Conservation (phyloP, 1,140 invertebrate species). For the Drosophila takahashii region DNA sequence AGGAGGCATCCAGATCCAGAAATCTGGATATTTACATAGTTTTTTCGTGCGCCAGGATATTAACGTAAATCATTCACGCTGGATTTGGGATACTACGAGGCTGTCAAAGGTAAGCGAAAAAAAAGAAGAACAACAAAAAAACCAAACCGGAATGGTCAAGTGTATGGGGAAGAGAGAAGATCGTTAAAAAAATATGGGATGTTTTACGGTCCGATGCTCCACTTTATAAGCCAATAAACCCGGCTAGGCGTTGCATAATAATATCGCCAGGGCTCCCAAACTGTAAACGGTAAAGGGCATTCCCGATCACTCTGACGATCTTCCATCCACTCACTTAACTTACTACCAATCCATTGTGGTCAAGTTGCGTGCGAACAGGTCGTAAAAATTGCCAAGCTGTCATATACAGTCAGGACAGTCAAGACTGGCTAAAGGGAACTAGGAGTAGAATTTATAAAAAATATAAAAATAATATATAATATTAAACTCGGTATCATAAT, state of each 20-base stretch:
- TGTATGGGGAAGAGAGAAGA: slow-evolving; percentile 3
- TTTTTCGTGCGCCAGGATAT: slow-evolving; percentile 50
- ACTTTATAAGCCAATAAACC: slow-evolving; percentile 47
- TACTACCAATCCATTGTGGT: slow-evolving; percentile 1
- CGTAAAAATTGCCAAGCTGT: slow-evolving; percentile 41
- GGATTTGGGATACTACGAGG: slow-evolving; percentile 85
- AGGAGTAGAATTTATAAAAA: not conserved
- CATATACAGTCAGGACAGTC: slow-evolving; percentile 24
- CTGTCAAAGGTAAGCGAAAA: slow-evolving; percentile 77
- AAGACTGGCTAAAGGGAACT: slow-evolving; percentile 3
- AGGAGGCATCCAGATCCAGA: slow-evolving; percentile 39
- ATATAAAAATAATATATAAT: too few species aligned
- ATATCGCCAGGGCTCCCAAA: slow-evolving; percentile 17
- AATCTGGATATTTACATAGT: slow-evolving; percentile 37
- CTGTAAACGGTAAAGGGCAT: slow-evolving; percentile 28
- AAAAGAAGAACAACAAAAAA: not conserved
- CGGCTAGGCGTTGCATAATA: slow-evolving; percentile 46
- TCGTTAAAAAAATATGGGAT: slow-evolving; percentile 23
- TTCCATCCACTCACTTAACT: slow-evolving; percentile 1
- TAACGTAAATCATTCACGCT: slow-evolving; percentile 84
- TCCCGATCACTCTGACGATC: slow-evolving; percentile 21
- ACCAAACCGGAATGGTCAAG: slow-evolving; percentile 19
- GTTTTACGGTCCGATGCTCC: slow-evolving; percentile 44
- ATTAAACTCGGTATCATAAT: too few species aligned
- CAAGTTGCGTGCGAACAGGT: slow-evolving; percentile 32